Percentiles rank a stretch among this genome's conserved stretches.
phyloP scores from a whole-genome alignment of 1,140 invertebrate species.

The Drosophila serrata region DNA sequence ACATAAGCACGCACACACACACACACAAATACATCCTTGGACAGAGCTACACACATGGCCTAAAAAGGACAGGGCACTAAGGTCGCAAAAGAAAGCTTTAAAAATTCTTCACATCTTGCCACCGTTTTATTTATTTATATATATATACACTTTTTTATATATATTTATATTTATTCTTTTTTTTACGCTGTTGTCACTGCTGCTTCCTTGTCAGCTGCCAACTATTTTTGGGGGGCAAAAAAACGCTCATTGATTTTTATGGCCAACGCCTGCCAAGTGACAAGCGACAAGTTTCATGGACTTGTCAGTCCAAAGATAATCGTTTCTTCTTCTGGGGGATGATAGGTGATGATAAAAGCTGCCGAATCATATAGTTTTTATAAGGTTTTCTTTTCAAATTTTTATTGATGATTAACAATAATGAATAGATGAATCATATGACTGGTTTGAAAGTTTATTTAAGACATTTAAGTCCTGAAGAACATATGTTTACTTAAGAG shows the following conservation, averaged over 20 bases:
- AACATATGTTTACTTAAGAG: neutral
- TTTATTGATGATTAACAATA: slow-evolving; percentile 16
- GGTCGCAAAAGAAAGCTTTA: slow-evolving; percentile 66
- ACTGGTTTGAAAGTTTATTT: neutral
- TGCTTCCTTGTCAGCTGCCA: slow-evolving; percentile 63
- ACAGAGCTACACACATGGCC: slow-evolving; percentile 26
- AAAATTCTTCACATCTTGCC: slow-evolving; percentile 61
- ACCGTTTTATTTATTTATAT: slow-evolving; percentile 40
- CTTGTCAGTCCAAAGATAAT: slow-evolving; percentile 52
- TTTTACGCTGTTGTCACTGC: slow-evolving; percentile 14
- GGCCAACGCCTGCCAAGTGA: slow-evolving; percentile 66
- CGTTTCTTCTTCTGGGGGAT: slow-evolving; percentile 13
- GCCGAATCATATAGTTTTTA: slow-evolving; percentile 37
- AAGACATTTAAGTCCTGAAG: neutral
- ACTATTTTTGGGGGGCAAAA: slow-evolving; percentile 63
- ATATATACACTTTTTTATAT: neutral
- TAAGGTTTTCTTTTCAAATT: neutral
- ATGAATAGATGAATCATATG: neutral
- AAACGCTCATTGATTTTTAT: slow-evolving; percentile 79
- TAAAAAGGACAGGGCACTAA: slow-evolving; percentile 55
- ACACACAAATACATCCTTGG: neutral
- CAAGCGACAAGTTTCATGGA: slow-evolving; percentile 48
- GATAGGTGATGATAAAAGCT: slow-evolving; percentile 2
- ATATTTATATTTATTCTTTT: slow-evolving; percentile 16
- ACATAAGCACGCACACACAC: slow-evolving; percentile 31